A percentile compares a stretch with the other conserved stretches of the same genome.
These are phyloP conservation scores for Thalassarche chlororhynchos DNA, from an alignment of 2,113 vertebrate species.

Conservation along the genomic window DNA sequence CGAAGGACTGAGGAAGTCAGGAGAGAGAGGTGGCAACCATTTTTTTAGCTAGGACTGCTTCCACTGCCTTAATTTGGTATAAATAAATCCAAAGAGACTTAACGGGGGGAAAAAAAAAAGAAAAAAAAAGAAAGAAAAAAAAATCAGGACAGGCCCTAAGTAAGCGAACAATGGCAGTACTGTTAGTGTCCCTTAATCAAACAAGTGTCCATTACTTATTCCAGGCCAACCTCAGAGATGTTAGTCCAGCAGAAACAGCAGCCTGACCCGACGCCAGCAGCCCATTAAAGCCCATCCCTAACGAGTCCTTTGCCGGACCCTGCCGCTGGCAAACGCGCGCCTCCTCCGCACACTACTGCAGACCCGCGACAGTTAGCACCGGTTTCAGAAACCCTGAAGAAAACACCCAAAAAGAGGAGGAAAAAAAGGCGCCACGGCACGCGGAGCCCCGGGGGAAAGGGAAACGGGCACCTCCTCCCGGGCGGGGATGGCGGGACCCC, in stretches of 20 bases:
- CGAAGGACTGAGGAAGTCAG: not conserved
- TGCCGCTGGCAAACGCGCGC: not conserved
- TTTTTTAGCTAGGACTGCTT: not conserved
- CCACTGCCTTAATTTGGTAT: not conserved
- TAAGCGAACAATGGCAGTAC: not conserved
- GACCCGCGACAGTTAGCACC: not conserved
- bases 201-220: not conserved
- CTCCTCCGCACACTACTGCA: not conserved
- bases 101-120: too few species aligned
- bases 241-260: not conserved
- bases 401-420: not conserved
- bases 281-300: not conserved
- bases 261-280: not conserved
- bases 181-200: not conserved
- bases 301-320: not conserved
- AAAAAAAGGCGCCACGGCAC: too few species aligned
- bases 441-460: not conserved
- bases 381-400: not conserved
- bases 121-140: not conserved
- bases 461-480: not conserved
- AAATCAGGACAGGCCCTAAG: not conserved
- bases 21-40: conserved; percentile 9
- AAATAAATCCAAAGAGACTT: not conserved
- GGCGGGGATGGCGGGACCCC: not conserved
- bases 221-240: not conserved